Conservation (phyloP, 2,797 vertebrate genomes). For the Heteromormyrus szaboi region DNA sequence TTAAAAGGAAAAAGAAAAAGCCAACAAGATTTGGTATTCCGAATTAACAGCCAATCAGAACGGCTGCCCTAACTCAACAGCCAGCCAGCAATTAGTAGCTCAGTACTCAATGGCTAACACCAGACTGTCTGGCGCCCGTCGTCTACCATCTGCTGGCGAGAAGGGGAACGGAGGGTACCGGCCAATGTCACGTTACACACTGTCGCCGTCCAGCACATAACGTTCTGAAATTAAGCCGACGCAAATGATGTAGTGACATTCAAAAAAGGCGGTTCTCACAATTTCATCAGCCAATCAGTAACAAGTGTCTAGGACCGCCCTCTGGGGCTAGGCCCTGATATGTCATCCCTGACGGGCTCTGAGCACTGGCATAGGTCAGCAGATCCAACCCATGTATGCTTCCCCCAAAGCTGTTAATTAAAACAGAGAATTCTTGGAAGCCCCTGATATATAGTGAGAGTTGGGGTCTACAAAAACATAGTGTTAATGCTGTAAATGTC, state of each 20-base stretch:
- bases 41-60: background rate
- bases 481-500: background rate
- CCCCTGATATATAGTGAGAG: background rate
- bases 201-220: background rate
- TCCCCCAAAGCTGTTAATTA: background rate
- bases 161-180: background rate
- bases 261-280: background rate
- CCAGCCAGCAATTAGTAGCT: background rate
- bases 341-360: background rate
- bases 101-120: background rate
- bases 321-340: background rate
- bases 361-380: background rate
- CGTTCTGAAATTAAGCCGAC: background rate
- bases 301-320: background rate
- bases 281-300: background rate
- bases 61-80: background rate
- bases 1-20: background rate
- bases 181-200: background rate
- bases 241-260: background rate
- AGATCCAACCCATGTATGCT: background rate
- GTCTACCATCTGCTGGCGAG: background rate
- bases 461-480: background rate
- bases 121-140: background rate
- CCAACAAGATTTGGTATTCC: background rate
- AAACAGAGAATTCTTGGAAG: background rate